Evolutionary conservation across 2,113 vertebrate species (phyloP).

Genomic region (Vireo altiloquus): DNA sequence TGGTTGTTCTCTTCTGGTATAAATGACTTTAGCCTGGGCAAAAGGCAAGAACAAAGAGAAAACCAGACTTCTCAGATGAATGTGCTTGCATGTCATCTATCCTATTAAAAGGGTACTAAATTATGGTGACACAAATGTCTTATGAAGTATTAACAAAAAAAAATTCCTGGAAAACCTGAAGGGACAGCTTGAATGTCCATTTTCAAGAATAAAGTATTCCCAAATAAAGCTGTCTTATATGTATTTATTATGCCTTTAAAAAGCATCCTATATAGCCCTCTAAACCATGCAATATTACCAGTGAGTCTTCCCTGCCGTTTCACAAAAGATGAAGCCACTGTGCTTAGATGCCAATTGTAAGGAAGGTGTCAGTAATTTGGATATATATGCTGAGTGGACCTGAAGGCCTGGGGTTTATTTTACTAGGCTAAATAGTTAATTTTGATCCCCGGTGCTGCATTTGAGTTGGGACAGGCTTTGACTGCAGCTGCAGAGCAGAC

Average conservation of each 20-base stretch:
- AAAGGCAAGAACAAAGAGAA: constrained; percentile 11
- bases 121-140: not conserved
- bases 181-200: not conserved
- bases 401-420: not conserved
- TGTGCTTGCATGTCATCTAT: not conserved
- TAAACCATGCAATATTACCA: not conserved
- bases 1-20: not conserved
- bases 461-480: not conserved
- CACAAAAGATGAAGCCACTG: not conserved
- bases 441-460: not conserved
- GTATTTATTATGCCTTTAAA: not conserved
- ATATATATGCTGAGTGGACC: not conserved
- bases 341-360: not conserved
- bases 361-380: not conserved
- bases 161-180: not conserved
- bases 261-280: not conserved
- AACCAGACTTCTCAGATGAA: not conserved
- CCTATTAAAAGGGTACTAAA: not conserved
- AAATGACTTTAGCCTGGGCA: not conserved
- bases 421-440: not conserved
- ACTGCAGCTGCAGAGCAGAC: not conserved
- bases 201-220: not conserved
- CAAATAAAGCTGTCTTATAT: not conserved
- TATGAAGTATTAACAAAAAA: not conserved
- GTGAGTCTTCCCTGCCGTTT: not conserved